Evolutionary conservation across 1,140 invertebrate species (phyloP).

Genomic region (Caenorhabditis remanei): DNA sequence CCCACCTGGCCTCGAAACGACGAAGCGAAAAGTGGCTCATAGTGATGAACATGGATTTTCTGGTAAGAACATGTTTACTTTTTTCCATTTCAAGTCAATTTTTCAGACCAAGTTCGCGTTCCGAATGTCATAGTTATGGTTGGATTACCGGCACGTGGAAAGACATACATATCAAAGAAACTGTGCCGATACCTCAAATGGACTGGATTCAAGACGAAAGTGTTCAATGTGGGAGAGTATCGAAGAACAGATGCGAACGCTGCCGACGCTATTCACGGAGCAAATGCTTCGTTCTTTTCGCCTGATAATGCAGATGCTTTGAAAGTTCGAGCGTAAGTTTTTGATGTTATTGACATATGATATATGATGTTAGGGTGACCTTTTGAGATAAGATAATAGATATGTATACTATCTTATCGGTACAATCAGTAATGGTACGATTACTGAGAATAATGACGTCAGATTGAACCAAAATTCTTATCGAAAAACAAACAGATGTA

Average conservation of each 20-base stretch:
- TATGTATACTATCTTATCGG: not conserved
- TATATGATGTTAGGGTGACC: not conserved
- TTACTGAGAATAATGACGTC: too few relatives aligned
- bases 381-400: not conserved
- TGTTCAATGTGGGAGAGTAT: constrained; percentile 77
- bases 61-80: not conserved
- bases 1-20: constrained; percentile 16
- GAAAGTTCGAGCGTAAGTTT: constrained; percentile 74
- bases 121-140: constrained; percentile 94
- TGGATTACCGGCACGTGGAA: constrained; percentile 91
- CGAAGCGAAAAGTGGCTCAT: constrained; percentile 61
- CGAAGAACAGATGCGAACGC: constrained; percentile 68
- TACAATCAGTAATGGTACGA: not conserved
- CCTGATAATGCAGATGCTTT: constrained; percentile 74
- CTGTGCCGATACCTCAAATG: constrained; percentile 77
- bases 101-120: constrained; percentile 74
- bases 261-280: constrained; percentile 82
- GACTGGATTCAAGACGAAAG: constrained; percentile 77
- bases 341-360: not conserved
- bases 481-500: too few relatives aligned
- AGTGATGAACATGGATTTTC: constrained; percentile 56
- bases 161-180: constrained; percentile 99
- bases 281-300: constrained; percentile 84
- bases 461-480: too few relatives aligned
- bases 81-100: not conserved